Percentiles rank a stretch among this genome's conserved stretches.
These are phyloP conservation scores for Drosophila helvetica DNA, from an alignment of 2,888 invertebrate species.

Conservation along the genomic window DNA sequence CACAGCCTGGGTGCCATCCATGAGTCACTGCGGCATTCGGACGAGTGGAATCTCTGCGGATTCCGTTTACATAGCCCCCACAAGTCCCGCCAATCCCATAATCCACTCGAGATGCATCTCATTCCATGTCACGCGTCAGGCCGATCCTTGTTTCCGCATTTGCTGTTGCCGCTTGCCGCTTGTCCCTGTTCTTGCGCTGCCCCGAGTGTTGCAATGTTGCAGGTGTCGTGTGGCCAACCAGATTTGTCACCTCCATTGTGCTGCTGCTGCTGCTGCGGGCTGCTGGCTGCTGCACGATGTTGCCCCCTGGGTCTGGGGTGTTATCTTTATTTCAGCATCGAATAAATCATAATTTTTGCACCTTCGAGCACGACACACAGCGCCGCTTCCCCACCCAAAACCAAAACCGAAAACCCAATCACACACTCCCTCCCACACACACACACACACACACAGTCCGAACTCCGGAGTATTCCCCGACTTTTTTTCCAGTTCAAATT, in stretches of 20 bases:
- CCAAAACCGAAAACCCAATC: neutral
- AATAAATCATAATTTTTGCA: conserved; percentile 78
- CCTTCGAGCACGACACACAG: conserved; percentile 67
- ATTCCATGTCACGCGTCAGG: conserved; percentile 4
- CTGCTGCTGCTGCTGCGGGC: conserved; percentile 15
- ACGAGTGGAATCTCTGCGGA: neutral
- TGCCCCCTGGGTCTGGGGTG: conserved; percentile 39
- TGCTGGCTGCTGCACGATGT: conserved; percentile 33
- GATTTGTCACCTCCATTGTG: conserved; percentile 75
- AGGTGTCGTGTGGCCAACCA: conserved; percentile 70
- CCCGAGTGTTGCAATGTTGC: conserved; percentile 62
- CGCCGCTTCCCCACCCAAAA: conserved; percentile 36
- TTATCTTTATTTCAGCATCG: conserved; percentile 73
- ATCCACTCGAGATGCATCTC: conserved; percentile 23
- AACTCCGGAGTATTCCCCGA: too few relatives aligned
- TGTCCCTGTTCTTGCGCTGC: conserved; percentile 6
- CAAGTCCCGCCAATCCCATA: neutral
- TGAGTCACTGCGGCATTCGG: neutral
- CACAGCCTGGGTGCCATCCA: too few relatives aligned
- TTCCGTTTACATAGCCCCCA: neutral
- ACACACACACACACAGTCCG: too few relatives aligned
- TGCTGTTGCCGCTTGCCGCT: neutral
- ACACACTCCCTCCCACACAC: neutral
- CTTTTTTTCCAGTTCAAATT: conserved; percentile 47
- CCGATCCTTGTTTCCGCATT: conserved; percentile 22